Conservation (phyloP, 1,140 invertebrate species). For the Planococcus citri region DNA sequence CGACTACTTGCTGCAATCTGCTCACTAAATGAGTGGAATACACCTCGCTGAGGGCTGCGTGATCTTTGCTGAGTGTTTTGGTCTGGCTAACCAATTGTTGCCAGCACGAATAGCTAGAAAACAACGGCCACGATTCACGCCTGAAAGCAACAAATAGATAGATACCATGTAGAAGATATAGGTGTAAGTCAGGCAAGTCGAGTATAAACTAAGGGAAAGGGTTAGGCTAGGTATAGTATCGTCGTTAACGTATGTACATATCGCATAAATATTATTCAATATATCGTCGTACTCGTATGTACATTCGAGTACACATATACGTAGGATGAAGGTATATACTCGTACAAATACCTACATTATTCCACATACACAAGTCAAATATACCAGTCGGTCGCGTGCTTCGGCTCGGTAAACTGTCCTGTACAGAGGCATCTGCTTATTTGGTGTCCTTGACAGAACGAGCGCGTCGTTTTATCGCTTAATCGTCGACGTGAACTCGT, state of each 20-base stretch:
- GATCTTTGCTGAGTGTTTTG: slow-evolving; percentile 73
- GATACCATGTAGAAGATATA: slow-evolving; percentile 21
- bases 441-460: neutral
- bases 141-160: too few relatives aligned
- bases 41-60: slow-evolving; percentile 73
- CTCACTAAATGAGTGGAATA: slow-evolving; percentile 73
- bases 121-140: slow-evolving; percentile 82
- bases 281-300: too few relatives aligned
- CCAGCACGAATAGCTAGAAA: slow-evolving; percentile 84
- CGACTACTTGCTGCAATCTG: slow-evolving; percentile 68
- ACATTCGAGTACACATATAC: too few relatives aligned
- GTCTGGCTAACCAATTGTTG: slow-evolving; percentile 79
- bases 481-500: slow-evolving; percentile 9
- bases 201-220: too few relatives aligned
- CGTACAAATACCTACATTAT: too few relatives aligned
- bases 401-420: neutral
- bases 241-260: too few relatives aligned
- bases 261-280: too few relatives aligned
- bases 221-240: too few relatives aligned
- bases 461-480: neutral
- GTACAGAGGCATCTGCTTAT: neutral
- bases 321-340: too few relatives aligned
- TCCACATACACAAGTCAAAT: neutral
- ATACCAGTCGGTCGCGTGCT: neutral
- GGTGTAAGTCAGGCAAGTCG: too few relatives aligned